These are phyloP conservation scores for Delphinus delphis DNA, from an alignment of 2,113 vertebrate species.

Conservation along the genomic window DNA sequence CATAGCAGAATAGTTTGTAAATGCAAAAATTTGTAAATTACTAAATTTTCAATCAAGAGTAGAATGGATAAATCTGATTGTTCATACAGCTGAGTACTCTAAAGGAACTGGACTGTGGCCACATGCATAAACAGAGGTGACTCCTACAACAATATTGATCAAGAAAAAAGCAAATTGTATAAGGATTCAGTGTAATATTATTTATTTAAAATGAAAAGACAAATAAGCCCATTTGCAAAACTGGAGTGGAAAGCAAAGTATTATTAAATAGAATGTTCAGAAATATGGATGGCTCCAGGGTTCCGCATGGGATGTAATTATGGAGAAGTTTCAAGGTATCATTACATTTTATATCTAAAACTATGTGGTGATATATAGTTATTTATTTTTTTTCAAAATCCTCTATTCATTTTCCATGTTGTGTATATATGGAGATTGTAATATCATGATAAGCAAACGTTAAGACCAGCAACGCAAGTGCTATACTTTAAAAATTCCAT, in stretches of 20 bases:
- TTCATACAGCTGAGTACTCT: background rate
- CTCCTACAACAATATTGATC: background rate
- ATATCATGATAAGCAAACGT: background rate
- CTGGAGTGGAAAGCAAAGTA: background rate
- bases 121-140: background rate
- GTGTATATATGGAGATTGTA: background rate
- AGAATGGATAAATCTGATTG: background rate
- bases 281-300: background rate
- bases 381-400: background rate
- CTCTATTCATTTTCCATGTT: background rate
- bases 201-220: background rate
- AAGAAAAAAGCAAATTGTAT: background rate
- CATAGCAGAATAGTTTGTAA: background rate
- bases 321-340: background rate
- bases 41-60: background rate
- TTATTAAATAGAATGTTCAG: background rate
- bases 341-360: background rate
- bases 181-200: background rate
- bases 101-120: background rate
- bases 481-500: background rate
- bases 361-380: background rate
- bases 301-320: background rate
- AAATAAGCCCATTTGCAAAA: background rate
- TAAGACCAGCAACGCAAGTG: background rate
- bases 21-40: background rate